Evolutionary conservation across 2,797 vertebrate species (phyloP).

Genomic region (Dermochelys coriacea): DNA sequence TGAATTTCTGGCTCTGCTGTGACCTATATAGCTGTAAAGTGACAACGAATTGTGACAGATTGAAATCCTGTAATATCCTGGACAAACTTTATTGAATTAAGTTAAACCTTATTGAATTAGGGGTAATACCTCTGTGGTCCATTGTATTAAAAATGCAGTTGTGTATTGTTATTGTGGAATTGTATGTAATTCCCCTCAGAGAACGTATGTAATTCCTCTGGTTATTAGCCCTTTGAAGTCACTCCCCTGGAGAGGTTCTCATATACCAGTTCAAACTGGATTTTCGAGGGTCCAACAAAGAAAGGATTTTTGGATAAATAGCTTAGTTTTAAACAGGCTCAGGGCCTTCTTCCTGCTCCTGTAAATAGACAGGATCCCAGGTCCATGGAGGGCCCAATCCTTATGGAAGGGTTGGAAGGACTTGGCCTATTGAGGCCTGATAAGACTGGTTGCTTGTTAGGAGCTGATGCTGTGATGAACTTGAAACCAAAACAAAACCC

Average conservation of each 20-base stretch:
- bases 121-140: too few species aligned
- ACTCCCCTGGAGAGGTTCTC: background rate
- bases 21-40: slow-evolving; percentile 47
- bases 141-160: too few species aligned
- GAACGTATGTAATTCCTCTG: too few species aligned
- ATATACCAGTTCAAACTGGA: background rate
- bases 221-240: too few species aligned
- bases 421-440: background rate
- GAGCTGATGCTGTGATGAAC: background rate
- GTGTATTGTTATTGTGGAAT: too few species aligned
- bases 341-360: background rate
- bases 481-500: background rate
- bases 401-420: background rate
- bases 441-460: background rate
- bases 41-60: background rate
- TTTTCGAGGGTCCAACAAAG: background rate
- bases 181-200: too few species aligned
- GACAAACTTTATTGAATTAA: too few species aligned
- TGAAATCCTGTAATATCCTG: too few species aligned
- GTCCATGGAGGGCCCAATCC: background rate
- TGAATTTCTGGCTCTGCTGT: slow-evolving; percentile 51
- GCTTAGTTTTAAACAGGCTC: too few species aligned
- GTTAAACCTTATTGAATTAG: too few species aligned
- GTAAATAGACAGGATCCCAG: background rate
- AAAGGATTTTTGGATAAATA: background rate